Evolutionary conservation across 2,888 invertebrate genomes (phyloP).

Genomic region (Tipula unca): DNA sequence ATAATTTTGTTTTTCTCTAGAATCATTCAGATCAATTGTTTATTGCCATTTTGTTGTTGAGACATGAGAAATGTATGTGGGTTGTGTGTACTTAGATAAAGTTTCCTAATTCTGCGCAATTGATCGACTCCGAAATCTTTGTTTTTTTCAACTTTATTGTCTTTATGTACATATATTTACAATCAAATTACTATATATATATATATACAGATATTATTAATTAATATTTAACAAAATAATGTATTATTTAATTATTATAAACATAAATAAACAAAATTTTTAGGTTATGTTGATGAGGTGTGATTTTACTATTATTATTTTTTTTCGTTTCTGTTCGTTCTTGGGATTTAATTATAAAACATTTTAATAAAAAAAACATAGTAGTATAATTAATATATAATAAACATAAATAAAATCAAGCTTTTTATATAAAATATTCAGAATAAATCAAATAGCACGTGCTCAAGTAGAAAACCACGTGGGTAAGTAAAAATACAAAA

Average conservation of each 20-base stretch:
- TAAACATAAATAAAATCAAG: not conserved
- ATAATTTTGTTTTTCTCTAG: not conserved
- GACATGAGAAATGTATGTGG: not conserved
- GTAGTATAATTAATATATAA: not conserved
- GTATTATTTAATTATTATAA: slow-evolving; percentile 14
- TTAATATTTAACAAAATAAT: not conserved
- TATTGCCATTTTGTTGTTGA: not conserved
- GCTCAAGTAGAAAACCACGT: not conserved
- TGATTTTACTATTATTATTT: no score
- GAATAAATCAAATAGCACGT: not conserved
- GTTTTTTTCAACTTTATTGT: not conserved
- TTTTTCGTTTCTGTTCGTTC: not conserved
- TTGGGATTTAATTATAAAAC: not conserved
- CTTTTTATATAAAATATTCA: not conserved
- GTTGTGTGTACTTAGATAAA: not conserved
- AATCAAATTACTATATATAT: not conserved
- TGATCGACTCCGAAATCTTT: not conserved
- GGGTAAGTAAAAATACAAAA: not conserved
- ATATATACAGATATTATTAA: not conserved
- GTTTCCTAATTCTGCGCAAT: not conserved
- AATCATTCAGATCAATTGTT: not conserved
- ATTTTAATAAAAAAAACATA: not conserved
- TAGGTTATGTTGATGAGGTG: not conserved
- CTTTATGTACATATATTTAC: slow-evolving; percentile 8
- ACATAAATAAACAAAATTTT: not conserved